These are phyloP conservation scores for Lydus trimaculatus DNA, from an alignment of 2,888 invertebrate genomes.

Conservation along the genomic window DNA sequence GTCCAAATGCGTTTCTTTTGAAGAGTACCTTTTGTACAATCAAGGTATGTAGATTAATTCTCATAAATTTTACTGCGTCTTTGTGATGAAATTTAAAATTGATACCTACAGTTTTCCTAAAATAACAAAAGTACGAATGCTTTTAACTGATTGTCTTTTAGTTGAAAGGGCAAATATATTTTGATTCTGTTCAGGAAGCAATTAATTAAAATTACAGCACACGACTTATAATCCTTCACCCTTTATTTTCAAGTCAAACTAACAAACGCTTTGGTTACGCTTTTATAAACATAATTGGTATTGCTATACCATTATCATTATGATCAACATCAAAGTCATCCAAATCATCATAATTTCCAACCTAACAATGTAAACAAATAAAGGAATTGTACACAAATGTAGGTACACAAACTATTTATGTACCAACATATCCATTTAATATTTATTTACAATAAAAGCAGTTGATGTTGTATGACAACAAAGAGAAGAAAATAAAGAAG, in stretches of 20 bases:
- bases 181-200: not conserved
- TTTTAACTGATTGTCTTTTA: not conserved
- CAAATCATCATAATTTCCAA: not conserved
- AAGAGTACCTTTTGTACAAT: too few relatives aligned
- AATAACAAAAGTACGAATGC: too few relatives aligned
- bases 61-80: too few relatives aligned
- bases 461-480: not conserved
- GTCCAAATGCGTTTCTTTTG: too few relatives aligned
- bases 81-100: not conserved
- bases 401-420: too few relatives aligned
- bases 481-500: not conserved
- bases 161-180: not conserved
- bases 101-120: not conserved
- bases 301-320: not conserved
- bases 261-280: not conserved
- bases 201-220: not conserved
- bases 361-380: slow-evolving; percentile 13
- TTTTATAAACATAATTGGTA: not conserved
- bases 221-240: not conserved
- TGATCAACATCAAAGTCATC: not conserved
- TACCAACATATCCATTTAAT: not conserved
- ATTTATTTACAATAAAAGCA: not conserved
- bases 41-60: too few relatives aligned
- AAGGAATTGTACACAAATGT: slow-evolving; percentile 15
- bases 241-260: not conserved